These are phyloP conservation scores for Sialis lutaria DNA, from an alignment of 2,888 invertebrate species.

Conservation along the genomic window DNA sequence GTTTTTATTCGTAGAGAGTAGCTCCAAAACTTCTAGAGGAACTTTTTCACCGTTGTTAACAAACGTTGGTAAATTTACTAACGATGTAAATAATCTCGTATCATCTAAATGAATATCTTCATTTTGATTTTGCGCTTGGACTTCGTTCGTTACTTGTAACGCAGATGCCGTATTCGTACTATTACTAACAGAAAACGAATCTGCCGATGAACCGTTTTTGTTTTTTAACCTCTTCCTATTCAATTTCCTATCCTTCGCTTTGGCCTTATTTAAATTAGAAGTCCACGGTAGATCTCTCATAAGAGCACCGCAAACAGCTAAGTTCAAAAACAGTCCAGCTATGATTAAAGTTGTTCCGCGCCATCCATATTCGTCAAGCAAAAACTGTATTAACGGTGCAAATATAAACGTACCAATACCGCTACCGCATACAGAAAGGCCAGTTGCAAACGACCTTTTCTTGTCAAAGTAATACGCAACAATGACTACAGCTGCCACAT, in stretches of 20 bases:
- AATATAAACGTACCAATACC: conserved; percentile 80
- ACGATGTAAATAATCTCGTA: conserved; percentile 52
- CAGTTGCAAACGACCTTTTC: conserved; percentile 68
- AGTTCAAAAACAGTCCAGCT: conserved; percentile 63
- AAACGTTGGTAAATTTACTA: conserved; percentile 72
- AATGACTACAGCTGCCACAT: conserved; percentile 79
- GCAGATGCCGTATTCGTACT: conserved; percentile 45
- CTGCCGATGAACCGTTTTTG: conserved; percentile 44
- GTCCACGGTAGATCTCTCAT: conserved; percentile 65
- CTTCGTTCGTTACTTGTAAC: conserved; percentile 31
- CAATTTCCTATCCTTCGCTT: conserved; percentile 42
- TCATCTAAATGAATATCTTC: conserved; percentile 15
- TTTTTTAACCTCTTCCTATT: conserved; percentile 37
- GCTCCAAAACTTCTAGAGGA: conserved; percentile 56
- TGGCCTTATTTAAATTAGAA: conserved; percentile 38
- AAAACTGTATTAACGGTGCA: conserved; percentile 57
- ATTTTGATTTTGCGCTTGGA: conserved; percentile 12
- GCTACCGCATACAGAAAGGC: conserved; percentile 71
- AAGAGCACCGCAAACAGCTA: conserved; percentile 63
- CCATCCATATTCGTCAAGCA: conserved; percentile 67
- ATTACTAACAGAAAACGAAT: conserved; percentile 50
- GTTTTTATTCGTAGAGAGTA: conserved; percentile 48
- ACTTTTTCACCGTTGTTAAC: conserved; percentile 61
- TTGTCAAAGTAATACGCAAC: conserved; percentile 84
- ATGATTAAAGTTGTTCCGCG: conserved; percentile 66